Percentiles rank a stretch among this genome's conserved stretches.
These are phyloP conservation scores for Lutra lutra DNA, from an alignment of 2,797 vertebrate species.

Conservation along the genomic window DNA sequence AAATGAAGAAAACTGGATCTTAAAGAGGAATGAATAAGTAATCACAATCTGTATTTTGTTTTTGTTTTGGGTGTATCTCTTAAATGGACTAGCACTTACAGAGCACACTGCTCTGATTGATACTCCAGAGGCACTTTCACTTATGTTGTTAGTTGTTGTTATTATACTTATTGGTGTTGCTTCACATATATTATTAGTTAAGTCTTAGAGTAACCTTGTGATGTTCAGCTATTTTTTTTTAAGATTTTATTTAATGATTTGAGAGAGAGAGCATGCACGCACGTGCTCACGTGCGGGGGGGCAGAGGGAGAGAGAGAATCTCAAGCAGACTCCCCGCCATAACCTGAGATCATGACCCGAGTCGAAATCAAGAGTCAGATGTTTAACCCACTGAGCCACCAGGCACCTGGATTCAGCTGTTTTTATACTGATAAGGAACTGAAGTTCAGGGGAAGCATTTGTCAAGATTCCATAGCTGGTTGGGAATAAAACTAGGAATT, in stretches of 20 bases:
- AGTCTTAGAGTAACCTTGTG: neutral
- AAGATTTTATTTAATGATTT: no score
- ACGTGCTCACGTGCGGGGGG: fast-evolving
- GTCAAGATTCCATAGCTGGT: neutral
- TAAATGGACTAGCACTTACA: neutral
- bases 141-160: no score
- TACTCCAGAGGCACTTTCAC: neutral
- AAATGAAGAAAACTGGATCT: neutral
- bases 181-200: neutral
- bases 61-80: neutral
- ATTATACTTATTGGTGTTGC: no score
- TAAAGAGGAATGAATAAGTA: neutral
- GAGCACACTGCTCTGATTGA: neutral
- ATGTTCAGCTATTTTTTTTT: neutral
- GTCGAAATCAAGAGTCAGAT: no score
- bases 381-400: no score
- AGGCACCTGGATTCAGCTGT: neutral
- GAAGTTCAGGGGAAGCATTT: neutral
- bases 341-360: no score
- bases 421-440: neutral
- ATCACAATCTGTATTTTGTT: neutral
- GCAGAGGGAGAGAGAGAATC: no score
- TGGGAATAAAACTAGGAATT: neutral
- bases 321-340: no score
- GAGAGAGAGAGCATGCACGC: no score